A percentile compares a stretch with the other conserved stretches of the same genome.
These are phyloP conservation scores for Rhyacophila brunnea DNA, from an alignment of 1,140 invertebrate genomes.

Conservation along the genomic window DNA sequence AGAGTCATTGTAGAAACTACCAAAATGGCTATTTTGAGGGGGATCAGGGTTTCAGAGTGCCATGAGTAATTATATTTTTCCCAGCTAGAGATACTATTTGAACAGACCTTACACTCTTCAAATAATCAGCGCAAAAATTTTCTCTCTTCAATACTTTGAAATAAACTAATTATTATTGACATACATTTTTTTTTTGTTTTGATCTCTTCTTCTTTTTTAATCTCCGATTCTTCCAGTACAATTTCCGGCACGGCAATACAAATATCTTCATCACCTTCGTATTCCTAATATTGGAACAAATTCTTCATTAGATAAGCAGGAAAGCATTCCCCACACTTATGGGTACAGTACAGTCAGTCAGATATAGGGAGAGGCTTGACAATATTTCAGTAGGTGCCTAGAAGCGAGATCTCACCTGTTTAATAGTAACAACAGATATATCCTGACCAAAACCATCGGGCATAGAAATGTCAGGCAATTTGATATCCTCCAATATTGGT, in stretches of 20 bases:
- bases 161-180: neutral
- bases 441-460: conserved; percentile 28
- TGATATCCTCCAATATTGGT: neutral
- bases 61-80: no score
- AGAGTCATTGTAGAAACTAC: no score
- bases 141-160: neutral
- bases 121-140: neutral
- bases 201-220: conserved; percentile 20
- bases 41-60: no score
- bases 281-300: conserved; percentile 21
- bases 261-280: conserved; percentile 27
- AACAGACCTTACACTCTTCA: no score
- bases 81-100: no score
- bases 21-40: no score
- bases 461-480: conserved; percentile 22
- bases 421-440: conserved; percentile 30
- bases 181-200: conserved; percentile 26
- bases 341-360: neutral
- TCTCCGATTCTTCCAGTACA: conserved; percentile 4
- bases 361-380: neutral
- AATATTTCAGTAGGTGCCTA: neutral
- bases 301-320: neutral
- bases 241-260: conserved; percentile 6
- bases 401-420: conserved; percentile 21
- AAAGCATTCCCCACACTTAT: neutral